Evolutionary conservation across 2,888 invertebrate genomes (phyloP).

Genomic region (Trilocha varians): DNA sequence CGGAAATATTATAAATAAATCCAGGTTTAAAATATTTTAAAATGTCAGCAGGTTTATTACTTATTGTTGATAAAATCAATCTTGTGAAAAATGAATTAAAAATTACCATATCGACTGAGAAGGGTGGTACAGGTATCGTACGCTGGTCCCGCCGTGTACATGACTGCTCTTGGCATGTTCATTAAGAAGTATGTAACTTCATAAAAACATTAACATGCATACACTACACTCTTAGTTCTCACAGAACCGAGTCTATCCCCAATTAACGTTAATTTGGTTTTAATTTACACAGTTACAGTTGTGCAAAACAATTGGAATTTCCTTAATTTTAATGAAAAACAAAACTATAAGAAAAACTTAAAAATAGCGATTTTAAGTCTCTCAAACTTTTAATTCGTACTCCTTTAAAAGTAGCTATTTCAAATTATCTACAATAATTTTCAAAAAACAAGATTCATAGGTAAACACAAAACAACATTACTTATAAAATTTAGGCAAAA

Average conservation of each 20-base stretch:
- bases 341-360: no score
- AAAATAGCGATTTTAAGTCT: no score
- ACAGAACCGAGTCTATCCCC: not conserved
- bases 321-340: no score
- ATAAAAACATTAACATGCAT: not conserved
- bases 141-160: not conserved
- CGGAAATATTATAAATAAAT: no score
- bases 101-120: conserved; percentile 7
- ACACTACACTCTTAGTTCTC: not conserved
- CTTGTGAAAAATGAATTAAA: not conserved
- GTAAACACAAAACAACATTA: no score
- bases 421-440: no score
- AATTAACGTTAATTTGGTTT: not conserved
- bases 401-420: no score
- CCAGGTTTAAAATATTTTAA: not conserved
- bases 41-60: not conserved
- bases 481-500: no score
- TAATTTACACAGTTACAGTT: not conserved
- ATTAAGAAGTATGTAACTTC: not conserved
- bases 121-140: conserved; percentile 4
- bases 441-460: no score
- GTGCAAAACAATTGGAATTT: not conserved
- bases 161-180: not conserved
- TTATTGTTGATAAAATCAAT: not conserved
- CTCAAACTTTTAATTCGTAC: no score